phyloP scores from a whole-genome alignment of 2,888 invertebrate genomes.

The Drosophila cognata region DNA sequence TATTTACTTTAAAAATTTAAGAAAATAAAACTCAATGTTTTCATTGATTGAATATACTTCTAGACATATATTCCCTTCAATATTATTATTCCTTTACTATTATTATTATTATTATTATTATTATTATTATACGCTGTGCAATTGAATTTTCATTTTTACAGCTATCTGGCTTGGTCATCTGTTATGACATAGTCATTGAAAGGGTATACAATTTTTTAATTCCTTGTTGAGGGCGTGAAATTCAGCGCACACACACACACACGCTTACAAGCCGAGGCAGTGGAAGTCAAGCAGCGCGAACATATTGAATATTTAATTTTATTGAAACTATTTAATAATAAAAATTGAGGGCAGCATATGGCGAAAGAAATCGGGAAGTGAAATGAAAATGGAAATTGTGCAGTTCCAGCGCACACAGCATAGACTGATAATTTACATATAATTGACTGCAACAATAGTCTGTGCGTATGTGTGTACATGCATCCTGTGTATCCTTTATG shows the following conservation, averaged over 20 bases:
- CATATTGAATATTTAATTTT: conserved; percentile 52
- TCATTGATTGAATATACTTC: background rate
- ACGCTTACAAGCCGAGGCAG: background rate
- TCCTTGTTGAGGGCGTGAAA: conserved; percentile 17
- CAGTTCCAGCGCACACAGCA: conserved; percentile 18
- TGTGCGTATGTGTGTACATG: conserved; percentile 1
- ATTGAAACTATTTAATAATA: conserved; percentile 58
- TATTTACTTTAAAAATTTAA: no score
- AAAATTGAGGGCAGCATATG: conserved; percentile 48
- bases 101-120: background rate
- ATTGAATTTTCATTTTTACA: background rate
- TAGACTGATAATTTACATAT: conserved; percentile 67
- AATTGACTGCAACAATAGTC: conserved; percentile 48
- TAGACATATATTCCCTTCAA: background rate
- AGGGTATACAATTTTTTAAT: background rate
- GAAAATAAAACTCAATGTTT: background rate
- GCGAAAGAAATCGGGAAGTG: conserved; percentile 32
- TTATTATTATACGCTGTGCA: background rate
- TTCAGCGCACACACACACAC: conserved; percentile 17
- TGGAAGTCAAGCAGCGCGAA: conserved; percentile 9
- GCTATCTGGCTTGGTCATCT: background rate
- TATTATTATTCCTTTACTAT: no score
- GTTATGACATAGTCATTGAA: background rate
- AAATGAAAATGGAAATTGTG: conserved; percentile 53
- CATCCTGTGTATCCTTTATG: conserved; percentile 2